phyloP scores from a whole-genome alignment of 2,888 invertebrate genomes.

The Ariolimax columbianus region DNA sequence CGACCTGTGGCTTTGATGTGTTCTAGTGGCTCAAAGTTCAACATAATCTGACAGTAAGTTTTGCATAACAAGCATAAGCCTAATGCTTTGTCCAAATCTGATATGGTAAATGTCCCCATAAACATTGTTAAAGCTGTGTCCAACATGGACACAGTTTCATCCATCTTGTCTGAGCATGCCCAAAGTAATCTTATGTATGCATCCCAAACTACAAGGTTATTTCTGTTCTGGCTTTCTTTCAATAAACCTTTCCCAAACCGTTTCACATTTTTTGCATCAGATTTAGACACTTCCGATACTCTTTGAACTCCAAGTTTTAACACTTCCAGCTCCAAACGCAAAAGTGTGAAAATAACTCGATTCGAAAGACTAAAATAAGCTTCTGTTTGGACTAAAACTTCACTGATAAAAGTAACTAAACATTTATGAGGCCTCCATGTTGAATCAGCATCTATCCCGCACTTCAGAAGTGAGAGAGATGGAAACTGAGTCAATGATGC shows the following conservation, averaged over 20 bases:
- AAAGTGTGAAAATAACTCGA: slow-evolving; percentile 60
- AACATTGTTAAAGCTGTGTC: slow-evolving; percentile 70
- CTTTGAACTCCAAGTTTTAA: slow-evolving; percentile 37
- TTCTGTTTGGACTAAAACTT: slow-evolving; percentile 57
- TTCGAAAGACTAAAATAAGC: slow-evolving; percentile 56
- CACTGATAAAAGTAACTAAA: slow-evolving; percentile 50
- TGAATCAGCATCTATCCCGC: slow-evolving; percentile 35
- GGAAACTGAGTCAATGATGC: slow-evolving; percentile 29
- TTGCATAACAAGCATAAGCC: slow-evolving; percentile 60
- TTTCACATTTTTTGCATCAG: slow-evolving; percentile 68
- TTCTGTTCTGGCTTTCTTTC: slow-evolving; percentile 74
- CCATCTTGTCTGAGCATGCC: slow-evolving; percentile 64
- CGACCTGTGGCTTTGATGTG: slow-evolving; percentile 35
- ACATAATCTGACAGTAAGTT: slow-evolving; percentile 59
- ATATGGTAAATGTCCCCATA: slow-evolving; percentile 45
- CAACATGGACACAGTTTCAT: slow-evolving; percentile 72
- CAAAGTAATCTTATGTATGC: slow-evolving; percentile 73
- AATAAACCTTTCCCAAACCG: slow-evolving; percentile 74
- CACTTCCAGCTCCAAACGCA: slow-evolving; percentile 53
- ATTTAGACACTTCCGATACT: slow-evolving; percentile 52
- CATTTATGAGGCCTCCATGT: slow-evolving; percentile 43
- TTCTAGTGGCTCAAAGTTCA: slow-evolving; percentile 59
- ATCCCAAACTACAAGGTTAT: slow-evolving; percentile 75
- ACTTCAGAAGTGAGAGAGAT: slow-evolving; percentile 20
- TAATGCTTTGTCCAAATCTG: slow-evolving; percentile 34